These are phyloP conservation scores for Crotophaga sulcirostris DNA, from an alignment of 2,113 vertebrate species.

Conservation along the genomic window DNA sequence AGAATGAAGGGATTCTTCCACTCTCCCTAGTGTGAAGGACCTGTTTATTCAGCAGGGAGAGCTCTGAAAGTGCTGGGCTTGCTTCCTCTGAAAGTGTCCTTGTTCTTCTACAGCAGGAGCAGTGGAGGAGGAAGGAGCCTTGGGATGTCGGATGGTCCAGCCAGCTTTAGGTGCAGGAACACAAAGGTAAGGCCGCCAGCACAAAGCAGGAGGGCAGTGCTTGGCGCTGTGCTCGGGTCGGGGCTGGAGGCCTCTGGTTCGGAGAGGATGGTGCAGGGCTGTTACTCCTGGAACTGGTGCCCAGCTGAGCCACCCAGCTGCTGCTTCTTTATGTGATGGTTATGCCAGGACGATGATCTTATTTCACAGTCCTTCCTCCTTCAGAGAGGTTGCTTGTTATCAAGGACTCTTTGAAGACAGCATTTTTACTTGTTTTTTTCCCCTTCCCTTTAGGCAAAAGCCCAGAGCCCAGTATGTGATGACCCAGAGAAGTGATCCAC, in stretches of 20 bases:
- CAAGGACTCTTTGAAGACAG: accelerated
- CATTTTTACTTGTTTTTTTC: neutral
- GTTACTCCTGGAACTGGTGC: too few relatives aligned
- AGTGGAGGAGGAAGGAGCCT: neutral
- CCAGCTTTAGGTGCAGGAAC: neutral
- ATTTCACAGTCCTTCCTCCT: neutral
- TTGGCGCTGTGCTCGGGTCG: too few relatives aligned
- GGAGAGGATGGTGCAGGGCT: too few relatives aligned
- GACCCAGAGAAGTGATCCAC: slow-evolving; percentile 15
- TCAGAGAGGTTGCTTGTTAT: neutral
- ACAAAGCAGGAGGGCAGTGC: too few relatives aligned
- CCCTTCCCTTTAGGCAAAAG: slow-evolving; percentile 55
- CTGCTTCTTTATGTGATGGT: too few relatives aligned
- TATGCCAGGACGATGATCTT: neutral
- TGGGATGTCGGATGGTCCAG: neutral
- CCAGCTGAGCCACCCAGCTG: too few relatives aligned
- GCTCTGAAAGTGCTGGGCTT: accelerated
- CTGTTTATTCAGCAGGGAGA: neutral
- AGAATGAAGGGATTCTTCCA: neutral
- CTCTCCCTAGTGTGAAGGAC: neutral
- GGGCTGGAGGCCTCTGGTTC: too few relatives aligned
- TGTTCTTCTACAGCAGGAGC: neutral
- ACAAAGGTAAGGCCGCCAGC: slow-evolving; percentile 31
- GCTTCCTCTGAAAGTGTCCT: neutral
- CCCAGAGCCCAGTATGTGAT: neutral